Percentiles rank a stretch among this genome's conserved stretches.
These are phyloP conservation scores for Troides helena DNA, from an alignment of 2,888 invertebrate species.

Conservation along the genomic window DNA sequence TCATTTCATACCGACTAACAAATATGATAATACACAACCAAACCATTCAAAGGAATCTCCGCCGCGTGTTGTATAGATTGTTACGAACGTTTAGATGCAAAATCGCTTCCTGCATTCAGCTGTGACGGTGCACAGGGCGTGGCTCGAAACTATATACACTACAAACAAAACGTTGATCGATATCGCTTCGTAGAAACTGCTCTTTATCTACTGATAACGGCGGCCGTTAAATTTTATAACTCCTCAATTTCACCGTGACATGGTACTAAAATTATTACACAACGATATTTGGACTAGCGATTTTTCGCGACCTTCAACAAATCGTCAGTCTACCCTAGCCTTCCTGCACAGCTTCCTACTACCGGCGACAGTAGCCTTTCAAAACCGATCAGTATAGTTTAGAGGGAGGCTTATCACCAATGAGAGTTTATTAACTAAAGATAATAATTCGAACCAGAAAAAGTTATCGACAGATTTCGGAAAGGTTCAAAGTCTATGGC, in stretches of 20 bases:
- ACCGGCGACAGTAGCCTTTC: no score
- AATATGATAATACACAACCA: not conserved
- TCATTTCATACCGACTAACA: constrained; percentile 7
- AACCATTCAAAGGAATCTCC: not conserved
- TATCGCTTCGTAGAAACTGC: constrained; percentile 21
- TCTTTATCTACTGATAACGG: constrained; percentile 20
- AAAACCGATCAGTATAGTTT: no score
- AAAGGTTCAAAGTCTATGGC: no score
- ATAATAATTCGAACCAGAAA: no score
- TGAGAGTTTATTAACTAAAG: no score
- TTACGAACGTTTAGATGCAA: not conserved
- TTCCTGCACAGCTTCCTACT: no score
- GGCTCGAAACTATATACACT: constrained; percentile 6
- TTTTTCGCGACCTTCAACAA: no score
- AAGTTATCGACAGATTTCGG: no score
- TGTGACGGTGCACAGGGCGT: constrained; percentile 20
- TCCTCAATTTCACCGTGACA: constrained; percentile 2
- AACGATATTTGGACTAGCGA: not conserved
- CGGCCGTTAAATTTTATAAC: constrained; percentile 24
- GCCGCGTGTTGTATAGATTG: not conserved
- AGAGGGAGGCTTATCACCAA: no score
- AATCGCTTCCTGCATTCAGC: not conserved
- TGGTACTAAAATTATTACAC: not conserved
- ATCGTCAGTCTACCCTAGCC: no score
- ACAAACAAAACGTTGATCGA: constrained; percentile 18